Percentiles rank a stretch among this genome's conserved stretches.
These are phyloP conservation scores for Drosophila guanche DNA, from an alignment of 1,140 invertebrate species.

Conservation along the genomic window DNA sequence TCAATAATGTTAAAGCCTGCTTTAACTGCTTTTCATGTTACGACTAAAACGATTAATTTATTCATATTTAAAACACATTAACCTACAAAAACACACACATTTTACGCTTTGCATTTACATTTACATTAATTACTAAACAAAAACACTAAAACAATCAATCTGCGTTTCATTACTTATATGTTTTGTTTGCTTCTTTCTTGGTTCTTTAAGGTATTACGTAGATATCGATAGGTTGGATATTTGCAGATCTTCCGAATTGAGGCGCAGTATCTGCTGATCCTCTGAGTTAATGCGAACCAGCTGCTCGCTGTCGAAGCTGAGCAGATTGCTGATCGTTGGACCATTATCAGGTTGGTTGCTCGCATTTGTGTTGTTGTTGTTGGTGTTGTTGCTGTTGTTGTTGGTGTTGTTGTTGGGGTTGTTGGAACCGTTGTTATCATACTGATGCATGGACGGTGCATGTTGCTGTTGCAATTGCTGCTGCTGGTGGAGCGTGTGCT, in stretches of 20 bases:
- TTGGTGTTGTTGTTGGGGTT: slow-evolving; percentile 55
- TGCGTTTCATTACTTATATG: not conserved
- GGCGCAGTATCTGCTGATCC: slow-evolving; percentile 84
- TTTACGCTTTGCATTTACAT: slow-evolving; percentile 58
- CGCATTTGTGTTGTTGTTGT: slow-evolving; percentile 30
- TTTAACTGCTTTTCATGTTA: slow-evolving; percentile 17
- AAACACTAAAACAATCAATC: slow-evolving; percentile 57
- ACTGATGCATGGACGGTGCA: slow-evolving; percentile 52
- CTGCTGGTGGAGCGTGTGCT: slow-evolving; percentile 56
- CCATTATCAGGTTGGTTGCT: slow-evolving; percentile 64
- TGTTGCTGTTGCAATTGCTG: slow-evolving; percentile 58
- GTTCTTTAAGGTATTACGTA: slow-evolving; percentile 61
- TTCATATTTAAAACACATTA: slow-evolving; percentile 59
- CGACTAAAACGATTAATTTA: slow-evolving; percentile 73
- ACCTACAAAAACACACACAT: slow-evolving; percentile 68
- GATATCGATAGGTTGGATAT: slow-evolving; percentile 82
- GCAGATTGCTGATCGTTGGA: slow-evolving; percentile 79
- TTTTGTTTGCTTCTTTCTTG: not conserved
- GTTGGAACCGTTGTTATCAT: slow-evolving; percentile 47
- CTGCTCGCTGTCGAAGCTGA: slow-evolving; percentile 84
- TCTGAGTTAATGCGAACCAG: slow-evolving; percentile 84
- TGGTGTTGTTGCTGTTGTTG: slow-evolving; percentile 43
- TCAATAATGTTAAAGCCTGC: not conserved
- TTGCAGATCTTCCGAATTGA: slow-evolving; percentile 84
- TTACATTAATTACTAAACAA: slow-evolving; percentile 44